Conservation (phyloP, 1,140 invertebrate genomes). For the Drosophila orena region DNA sequence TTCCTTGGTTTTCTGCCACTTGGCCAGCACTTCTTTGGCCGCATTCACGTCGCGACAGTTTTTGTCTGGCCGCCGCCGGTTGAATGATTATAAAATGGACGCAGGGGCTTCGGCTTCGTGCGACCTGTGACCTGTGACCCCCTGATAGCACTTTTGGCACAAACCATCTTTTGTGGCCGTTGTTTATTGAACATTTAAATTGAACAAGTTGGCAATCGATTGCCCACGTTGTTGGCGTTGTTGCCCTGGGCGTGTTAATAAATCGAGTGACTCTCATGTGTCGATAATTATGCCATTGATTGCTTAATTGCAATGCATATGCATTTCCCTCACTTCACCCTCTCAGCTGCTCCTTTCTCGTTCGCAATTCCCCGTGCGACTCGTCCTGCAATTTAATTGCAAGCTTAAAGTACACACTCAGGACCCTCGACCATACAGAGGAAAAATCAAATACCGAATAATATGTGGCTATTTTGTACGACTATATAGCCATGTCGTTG, state of each 20-base stretch:
- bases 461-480: background rate
- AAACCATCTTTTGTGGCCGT: constrained; percentile 41
- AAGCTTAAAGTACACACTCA: constrained; percentile 63
- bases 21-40: constrained; percentile 56
- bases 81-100: constrained; percentile 2
- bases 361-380: constrained; percentile 24
- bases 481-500: too few species aligned
- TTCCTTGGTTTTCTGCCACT: background rate
- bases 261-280: constrained; percentile 80
- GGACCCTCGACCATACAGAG: constrained; percentile 14
- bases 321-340: constrained; percentile 11
- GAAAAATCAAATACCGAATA: background rate
- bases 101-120: constrained; percentile 35
- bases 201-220: constrained; percentile 66
- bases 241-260: constrained; percentile 71
- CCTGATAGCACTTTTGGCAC: background rate
- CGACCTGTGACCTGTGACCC: background rate
- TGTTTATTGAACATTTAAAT: constrained; percentile 68
- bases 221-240: constrained; percentile 12
- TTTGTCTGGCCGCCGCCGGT: constrained; percentile 32
- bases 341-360: background rate
- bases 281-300: constrained; percentile 81
- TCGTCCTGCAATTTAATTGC: constrained; percentile 57
- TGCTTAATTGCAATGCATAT: constrained; percentile 82
- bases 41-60: constrained; percentile 54